Conservation (phyloP, 23 tunicate genomes). For the Styela clava region DNA sequence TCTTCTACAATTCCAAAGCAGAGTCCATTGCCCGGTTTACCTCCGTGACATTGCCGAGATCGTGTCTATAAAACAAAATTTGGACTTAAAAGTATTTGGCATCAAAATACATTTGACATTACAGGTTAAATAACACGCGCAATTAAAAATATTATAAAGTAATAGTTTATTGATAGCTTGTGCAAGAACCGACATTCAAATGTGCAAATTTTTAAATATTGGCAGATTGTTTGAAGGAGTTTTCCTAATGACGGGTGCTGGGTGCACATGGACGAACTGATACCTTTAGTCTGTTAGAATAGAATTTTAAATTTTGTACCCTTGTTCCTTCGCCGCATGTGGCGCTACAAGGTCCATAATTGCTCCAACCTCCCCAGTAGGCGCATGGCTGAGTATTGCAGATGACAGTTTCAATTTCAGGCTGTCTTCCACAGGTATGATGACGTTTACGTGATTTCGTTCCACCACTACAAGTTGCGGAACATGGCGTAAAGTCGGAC, state of each 20-base stretch:
- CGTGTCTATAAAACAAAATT: constrained; percentile 40
- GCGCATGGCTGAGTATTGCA: constrained; percentile 79
- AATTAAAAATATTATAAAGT: no score
- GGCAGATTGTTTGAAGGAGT: no score
- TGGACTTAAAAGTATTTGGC: no score
- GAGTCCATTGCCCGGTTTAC: constrained; percentile 58
- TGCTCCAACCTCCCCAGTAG: constrained; percentile 94
- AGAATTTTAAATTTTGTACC: constrained; percentile 55
- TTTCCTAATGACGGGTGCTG: no score
- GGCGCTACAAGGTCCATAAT: constrained; percentile 77
- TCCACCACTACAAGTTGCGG: constrained; percentile 86
- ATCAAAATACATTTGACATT: neutral
- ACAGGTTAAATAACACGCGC: no score
- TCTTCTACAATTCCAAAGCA: constrained; percentile 34
- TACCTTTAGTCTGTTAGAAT: no score
- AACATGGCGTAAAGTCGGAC: constrained; percentile 54
- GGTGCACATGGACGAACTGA: no score
- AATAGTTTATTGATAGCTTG: no score
- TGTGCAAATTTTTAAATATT: no score
- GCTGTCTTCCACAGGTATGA: constrained; percentile 69
- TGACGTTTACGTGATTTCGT: constrained; percentile 43
- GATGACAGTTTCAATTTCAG: constrained; percentile 31
- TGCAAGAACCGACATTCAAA: no score
- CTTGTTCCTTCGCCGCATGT: constrained; percentile 69
- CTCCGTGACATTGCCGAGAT: constrained; percentile 60